A percentile compares a stretch with the other conserved stretches of the same genome.
phyloP scores from a whole-genome alignment of 64 coral and sea anemone species.

The Platygyra sinensis region DNA sequence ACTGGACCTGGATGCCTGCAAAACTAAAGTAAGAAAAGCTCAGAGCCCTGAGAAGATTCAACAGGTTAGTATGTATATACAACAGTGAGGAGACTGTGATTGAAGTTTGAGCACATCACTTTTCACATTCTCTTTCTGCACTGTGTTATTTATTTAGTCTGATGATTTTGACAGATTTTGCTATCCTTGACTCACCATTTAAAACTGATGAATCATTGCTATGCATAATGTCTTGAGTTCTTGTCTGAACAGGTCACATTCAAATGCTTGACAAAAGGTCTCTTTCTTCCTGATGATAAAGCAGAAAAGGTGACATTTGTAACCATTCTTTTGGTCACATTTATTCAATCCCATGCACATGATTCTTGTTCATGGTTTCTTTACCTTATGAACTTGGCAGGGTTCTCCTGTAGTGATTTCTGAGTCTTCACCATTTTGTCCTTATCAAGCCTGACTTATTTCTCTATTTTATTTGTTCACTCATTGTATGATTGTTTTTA shows the following conservation, averaged over 20 bases:
- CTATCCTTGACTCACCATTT: background rate
- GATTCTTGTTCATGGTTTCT: background rate
- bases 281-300: slow-evolving; percentile 57
- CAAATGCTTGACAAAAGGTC: slow-evolving; percentile 59
- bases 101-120: background rate
- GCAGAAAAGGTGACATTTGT: slow-evolving; percentile 49
- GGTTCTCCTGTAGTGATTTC: background rate
- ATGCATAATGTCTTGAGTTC: slow-evolving; percentile 31
- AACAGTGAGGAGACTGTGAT: background rate
- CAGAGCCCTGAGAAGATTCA: slow-evolving; percentile 93
- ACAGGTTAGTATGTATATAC: slow-evolving; percentile 66
- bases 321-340: slow-evolving; percentile 13
- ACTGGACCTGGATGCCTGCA: slow-evolving; percentile 93
- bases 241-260: slow-evolving; percentile 59
- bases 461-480: too few relatives aligned
- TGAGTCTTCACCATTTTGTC: too few relatives aligned
- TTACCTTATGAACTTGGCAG: background rate
- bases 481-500: too few relatives aligned
- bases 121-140: background rate
- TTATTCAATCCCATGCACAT: slow-evolving; percentile 14
- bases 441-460: too few relatives aligned
- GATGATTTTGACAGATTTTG: background rate
- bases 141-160: background rate
- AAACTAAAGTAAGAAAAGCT: slow-evolving; percentile 88
- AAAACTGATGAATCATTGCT: background rate